These are phyloP conservation scores for Molanna angustata DNA, from an alignment of 2,888 invertebrate species.

Conservation along the genomic window DNA sequence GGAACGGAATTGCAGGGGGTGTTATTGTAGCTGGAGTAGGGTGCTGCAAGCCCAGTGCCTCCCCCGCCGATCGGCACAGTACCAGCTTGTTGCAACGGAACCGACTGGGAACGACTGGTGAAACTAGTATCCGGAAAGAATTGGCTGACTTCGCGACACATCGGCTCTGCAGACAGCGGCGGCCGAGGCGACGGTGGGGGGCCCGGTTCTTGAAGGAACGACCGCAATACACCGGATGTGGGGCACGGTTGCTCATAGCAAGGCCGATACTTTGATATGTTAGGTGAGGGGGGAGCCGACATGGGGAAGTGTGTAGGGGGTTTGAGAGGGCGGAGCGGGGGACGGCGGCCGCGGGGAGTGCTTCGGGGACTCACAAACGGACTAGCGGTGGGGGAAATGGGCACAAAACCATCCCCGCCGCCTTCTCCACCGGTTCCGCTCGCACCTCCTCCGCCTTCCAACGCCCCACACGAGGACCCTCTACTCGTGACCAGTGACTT, in stretches of 20 bases:
- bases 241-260: slow-evolving; percentile 35
- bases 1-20: slow-evolving; percentile 64
- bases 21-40: slow-evolving; percentile 47
- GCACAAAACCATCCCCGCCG: slow-evolving; percentile 10
- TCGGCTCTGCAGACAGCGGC: slow-evolving; percentile 50
- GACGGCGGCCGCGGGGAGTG: slow-evolving; percentile 51
- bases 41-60: slow-evolving; percentile 33
- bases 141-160: slow-evolving; percentile 61
- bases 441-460: slow-evolving; percentile 10
- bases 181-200: slow-evolving; percentile 34
- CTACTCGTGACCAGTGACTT: slow-evolving; percentile 59
- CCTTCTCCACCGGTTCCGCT: background rate
- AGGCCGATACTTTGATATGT: slow-evolving; percentile 51
- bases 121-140: slow-evolving; percentile 51
- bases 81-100: slow-evolving; percentile 64
- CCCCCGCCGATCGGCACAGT: slow-evolving; percentile 34
- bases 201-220: slow-evolving; percentile 30
- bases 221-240: slow-evolving; percentile 49
- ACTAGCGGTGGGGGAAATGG: slow-evolving; percentile 58
- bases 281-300: slow-evolving; percentile 70
- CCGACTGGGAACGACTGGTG: slow-evolving; percentile 71
- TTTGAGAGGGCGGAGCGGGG: slow-evolving; percentile 40
- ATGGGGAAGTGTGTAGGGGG: slow-evolving; percentile 51
- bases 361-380: slow-evolving; percentile 81
- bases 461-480: slow-evolving; percentile 35